These are phyloP conservation scores for Alentia gelatinosa DNA, from an alignment of 2,888 invertebrate genomes.

Conservation along the genomic window DNA sequence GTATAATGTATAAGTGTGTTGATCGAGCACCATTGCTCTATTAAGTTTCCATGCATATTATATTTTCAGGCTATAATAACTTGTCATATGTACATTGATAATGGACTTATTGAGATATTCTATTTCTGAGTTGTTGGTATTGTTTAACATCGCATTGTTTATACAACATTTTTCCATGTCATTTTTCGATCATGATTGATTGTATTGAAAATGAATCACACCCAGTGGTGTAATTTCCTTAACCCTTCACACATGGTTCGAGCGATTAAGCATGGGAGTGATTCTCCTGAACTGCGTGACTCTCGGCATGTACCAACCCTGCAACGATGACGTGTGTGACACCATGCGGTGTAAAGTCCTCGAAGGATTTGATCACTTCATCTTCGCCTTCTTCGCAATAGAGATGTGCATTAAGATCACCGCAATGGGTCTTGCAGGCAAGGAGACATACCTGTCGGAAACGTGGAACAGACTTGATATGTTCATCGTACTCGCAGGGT, in stretches of 20 bases:
- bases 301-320: conserved; percentile 99
- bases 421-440: conserved; percentile 95
- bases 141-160: too few relatives aligned
- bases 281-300: conserved; percentile 99
- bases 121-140: too few relatives aligned
- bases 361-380: conserved; percentile 98
- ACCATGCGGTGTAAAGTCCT: conserved; percentile 81
- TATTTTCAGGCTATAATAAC: too few relatives aligned
- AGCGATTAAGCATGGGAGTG: conserved; percentile 98
- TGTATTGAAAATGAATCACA: too few relatives aligned
- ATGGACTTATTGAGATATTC: too few relatives aligned
- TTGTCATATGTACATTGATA: too few relatives aligned
- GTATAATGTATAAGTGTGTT: too few relatives aligned
- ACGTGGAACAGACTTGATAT: conserved; percentile 99
- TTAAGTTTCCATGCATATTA: too few relatives aligned
- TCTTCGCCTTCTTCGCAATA: conserved; percentile 98
- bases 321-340: conserved; percentile 88
- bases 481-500: conserved; percentile 98
- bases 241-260: conserved; percentile 92
- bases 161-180: too few relatives aligned
- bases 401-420: conserved; percentile 99
- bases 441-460: conserved; percentile 96
- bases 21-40: too few relatives aligned
- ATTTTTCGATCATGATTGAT: too few relatives aligned
- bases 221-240: conserved; percentile 70